Percentiles rank a stretch among this genome's conserved stretches.
Conservation (phyloP, 2,113 vertebrate genomes). For the Himantopus leucocephalus region DNA sequence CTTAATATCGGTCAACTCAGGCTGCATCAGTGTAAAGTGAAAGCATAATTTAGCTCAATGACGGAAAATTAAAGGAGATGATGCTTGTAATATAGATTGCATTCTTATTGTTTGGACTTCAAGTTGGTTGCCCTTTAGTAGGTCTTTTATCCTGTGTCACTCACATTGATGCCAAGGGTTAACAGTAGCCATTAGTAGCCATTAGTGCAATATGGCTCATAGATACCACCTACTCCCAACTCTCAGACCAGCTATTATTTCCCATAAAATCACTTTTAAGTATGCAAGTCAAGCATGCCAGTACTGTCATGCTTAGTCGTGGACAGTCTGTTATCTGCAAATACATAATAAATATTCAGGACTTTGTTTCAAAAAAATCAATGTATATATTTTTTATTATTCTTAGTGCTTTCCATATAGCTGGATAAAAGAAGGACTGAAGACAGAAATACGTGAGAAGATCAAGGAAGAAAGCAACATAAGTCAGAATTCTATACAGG, state of each 20-base stretch:
- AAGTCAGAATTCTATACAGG: background rate
- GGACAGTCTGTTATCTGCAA: background rate
- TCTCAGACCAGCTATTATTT: background rate
- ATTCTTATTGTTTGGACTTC: background rate
- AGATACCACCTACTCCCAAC: background rate
- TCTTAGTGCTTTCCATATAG: background rate
- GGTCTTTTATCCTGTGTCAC: background rate
- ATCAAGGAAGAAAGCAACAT: background rate
- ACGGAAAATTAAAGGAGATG: background rate
- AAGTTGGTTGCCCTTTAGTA: background rate
- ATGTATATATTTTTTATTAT: background rate
- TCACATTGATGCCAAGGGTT: background rate
- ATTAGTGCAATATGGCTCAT: background rate
- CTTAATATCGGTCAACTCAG: background rate
- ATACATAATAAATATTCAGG: background rate
- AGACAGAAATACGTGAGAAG: background rate
- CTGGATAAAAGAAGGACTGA: background rate
- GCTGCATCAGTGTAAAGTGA: background rate
- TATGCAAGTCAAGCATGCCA: background rate
- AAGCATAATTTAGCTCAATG: background rate
- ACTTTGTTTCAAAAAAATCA: background rate
- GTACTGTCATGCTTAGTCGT: background rate
- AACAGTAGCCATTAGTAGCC: background rate
- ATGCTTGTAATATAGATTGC: background rate
- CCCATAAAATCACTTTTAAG: background rate